A percentile compares a stretch with the other conserved stretches of the same genome.
Conservation (phyloP, 2,797 vertebrate species). For the Falco cherrug region DNA sequence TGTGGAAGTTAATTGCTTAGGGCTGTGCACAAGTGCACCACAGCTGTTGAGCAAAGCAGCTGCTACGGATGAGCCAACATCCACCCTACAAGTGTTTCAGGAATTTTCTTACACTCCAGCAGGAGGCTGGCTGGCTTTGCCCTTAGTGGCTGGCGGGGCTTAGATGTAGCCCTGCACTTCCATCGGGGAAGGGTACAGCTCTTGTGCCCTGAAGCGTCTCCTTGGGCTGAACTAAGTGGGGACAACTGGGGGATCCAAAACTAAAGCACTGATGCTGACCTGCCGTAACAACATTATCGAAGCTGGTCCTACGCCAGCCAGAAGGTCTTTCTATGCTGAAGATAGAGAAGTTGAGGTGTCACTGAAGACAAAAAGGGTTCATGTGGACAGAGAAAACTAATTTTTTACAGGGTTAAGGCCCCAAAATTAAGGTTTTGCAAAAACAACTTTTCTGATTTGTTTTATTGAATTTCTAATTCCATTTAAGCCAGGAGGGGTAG, state of each 20-base stretch:
- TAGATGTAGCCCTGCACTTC: accelerated
- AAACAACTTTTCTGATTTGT: not conserved
- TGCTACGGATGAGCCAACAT: accelerated
- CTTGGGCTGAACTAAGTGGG: accelerated
- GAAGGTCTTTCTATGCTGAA: not conserved
- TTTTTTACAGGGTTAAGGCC: not conserved
- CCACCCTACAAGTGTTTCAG: accelerated
- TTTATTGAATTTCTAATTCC: not conserved
- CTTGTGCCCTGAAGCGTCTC: accelerated
- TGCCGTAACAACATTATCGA: accelerated
- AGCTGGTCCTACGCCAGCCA: accelerated
- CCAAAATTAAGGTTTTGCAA: not conserved
- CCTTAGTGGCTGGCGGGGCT: accelerated
- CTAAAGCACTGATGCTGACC: not conserved
- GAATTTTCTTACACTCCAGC: accelerated
- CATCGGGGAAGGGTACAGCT: accelerated
- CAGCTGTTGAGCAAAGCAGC: not conserved
- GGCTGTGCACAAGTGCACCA: not conserved
- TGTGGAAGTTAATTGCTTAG: not conserved
- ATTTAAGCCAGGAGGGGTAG: not conserved
- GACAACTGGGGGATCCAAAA: accelerated
- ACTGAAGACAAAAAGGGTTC: no score
- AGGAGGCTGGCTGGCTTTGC: not conserved
- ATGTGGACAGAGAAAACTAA: accelerated
- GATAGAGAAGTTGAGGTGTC: no score